Evolutionary conservation across 2,797 vertebrate species (phyloP).

Genomic region (Dromococcyx pavoninus): DNA sequence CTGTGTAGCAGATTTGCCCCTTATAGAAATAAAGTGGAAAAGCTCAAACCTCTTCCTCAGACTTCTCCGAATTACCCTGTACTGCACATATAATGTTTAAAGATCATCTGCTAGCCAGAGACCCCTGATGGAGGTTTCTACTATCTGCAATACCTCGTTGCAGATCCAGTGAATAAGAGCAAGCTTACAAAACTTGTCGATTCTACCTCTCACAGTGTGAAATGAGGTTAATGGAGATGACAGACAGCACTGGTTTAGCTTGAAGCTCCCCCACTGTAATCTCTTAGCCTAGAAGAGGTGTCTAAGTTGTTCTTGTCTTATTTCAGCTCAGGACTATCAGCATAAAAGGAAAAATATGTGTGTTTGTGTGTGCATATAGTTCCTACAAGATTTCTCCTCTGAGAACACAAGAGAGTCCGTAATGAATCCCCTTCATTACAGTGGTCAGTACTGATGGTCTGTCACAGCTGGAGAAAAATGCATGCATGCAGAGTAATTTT

Average conservation of each 20-base stretch:
- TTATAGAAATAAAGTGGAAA: neutral
- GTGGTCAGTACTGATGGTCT: constrained; percentile 14
- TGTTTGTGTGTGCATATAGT: neutral
- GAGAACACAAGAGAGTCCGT: neutral
- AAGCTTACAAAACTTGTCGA: neutral
- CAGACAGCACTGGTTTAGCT: neutral
- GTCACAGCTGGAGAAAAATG: neutral
- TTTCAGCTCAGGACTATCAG: neutral
- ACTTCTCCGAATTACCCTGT: neutral
- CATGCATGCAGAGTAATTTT: constrained; percentile 41
- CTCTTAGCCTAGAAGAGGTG: neutral
- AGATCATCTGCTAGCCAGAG: constrained; percentile 52
- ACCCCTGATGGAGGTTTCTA: constrained; percentile 57
- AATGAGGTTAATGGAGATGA: fast-evolving
- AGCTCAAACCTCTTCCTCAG: neutral
- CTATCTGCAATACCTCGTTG: neutral
- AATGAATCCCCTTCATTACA: neutral
- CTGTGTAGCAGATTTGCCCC: neutral
- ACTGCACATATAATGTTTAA: fast-evolving
- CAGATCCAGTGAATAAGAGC: neutral
- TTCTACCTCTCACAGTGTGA: neutral
- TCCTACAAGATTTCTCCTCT: neutral
- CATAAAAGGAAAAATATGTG: neutral
- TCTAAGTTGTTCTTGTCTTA: neutral
- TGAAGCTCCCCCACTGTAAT: neutral